phyloP scores from a whole-genome alignment of 2,113 vertebrate species.

The Piaya cayana region DNA sequence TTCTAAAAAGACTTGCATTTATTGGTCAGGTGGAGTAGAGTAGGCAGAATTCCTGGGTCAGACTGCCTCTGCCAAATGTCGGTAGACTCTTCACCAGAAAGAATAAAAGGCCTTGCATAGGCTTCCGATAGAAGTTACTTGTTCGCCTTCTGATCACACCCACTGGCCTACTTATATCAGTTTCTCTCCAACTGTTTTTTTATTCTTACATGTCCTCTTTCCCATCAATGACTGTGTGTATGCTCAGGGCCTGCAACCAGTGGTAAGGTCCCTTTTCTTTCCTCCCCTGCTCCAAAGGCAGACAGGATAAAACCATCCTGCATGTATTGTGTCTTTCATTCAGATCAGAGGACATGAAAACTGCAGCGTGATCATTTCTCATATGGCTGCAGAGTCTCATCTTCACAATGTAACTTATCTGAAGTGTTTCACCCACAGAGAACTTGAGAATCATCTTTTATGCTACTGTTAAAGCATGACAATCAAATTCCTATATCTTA shows the following conservation, averaged over 20 bases:
- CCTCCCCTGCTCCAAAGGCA: not conserved
- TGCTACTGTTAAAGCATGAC: not conserved
- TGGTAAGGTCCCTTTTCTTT: conserved; percentile 12
- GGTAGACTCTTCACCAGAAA: not conserved
- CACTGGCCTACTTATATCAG: not conserved
- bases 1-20: not conserved
- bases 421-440: conserved; percentile 31
- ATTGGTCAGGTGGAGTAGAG: conserved; percentile 29
- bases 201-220: not conserved
- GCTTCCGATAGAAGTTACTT: not conserved
- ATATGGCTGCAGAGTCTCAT: not conserved
- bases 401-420: not conserved
- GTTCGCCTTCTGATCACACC: conserved; percentile 21
- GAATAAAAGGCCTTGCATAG: not conserved
- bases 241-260: conserved; percentile 16
- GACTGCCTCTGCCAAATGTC: not conserved
- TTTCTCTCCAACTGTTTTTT: not conserved
- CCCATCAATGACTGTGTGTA: not conserved
- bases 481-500: not conserved
- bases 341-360: conserved; percentile 18
- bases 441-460: conserved; percentile 7
- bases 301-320: not conserved
- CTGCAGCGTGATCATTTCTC: not conserved
- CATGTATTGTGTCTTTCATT: not conserved
- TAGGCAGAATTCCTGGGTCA: conserved; percentile 2